Evolutionary conservation across 2,888 invertebrate species (phyloP).

Genomic region (Gerris lacustris): DNA sequence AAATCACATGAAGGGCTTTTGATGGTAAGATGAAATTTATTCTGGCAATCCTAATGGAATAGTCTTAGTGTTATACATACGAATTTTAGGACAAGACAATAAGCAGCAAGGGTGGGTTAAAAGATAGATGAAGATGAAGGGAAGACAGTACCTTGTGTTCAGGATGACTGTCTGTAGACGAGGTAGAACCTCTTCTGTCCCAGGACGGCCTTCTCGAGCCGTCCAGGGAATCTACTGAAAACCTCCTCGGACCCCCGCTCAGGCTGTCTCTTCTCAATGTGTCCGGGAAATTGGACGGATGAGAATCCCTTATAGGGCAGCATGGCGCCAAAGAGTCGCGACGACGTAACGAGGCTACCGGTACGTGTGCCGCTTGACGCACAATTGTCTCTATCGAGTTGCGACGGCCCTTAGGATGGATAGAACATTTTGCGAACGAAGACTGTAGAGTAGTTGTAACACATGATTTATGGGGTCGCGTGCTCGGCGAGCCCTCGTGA

Average conservation of each 20-base stretch:
- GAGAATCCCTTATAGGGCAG: conserved; percentile 39
- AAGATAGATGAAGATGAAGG: neutral
- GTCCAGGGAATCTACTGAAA: conserved; percentile 61
- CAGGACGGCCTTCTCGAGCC: conserved; percentile 51
- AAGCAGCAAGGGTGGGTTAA: too few relatives aligned
- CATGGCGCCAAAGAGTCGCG: conserved; percentile 42
- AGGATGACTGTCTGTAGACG: conserved; percentile 35
- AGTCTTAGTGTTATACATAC: too few relatives aligned
- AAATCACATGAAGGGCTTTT: too few relatives aligned
- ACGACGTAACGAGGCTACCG: conserved; percentile 39
- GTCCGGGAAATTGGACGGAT: conserved; percentile 59
- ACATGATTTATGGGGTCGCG: conserved; percentile 11
- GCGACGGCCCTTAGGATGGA: conserved; percentile 48
- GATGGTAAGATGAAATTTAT: too few relatives aligned
- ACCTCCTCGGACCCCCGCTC: conserved; percentile 39
- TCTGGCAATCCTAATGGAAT: too few relatives aligned
- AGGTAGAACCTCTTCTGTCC: conserved; percentile 55
- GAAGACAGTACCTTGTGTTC: neutral
- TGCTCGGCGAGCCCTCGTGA: conserved; percentile 50
- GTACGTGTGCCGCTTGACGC: conserved; percentile 32
- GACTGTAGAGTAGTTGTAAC: conserved; percentile 30
- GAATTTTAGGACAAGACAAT: too few relatives aligned
- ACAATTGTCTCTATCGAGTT: conserved; percentile 47
- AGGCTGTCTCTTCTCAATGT: conserved; percentile 49
- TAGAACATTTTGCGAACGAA: conserved; percentile 47